Base-by-base conservation (phyloP, 2,797 vertebrate genomes). In the Ctenosaura bakeri region DNA sequence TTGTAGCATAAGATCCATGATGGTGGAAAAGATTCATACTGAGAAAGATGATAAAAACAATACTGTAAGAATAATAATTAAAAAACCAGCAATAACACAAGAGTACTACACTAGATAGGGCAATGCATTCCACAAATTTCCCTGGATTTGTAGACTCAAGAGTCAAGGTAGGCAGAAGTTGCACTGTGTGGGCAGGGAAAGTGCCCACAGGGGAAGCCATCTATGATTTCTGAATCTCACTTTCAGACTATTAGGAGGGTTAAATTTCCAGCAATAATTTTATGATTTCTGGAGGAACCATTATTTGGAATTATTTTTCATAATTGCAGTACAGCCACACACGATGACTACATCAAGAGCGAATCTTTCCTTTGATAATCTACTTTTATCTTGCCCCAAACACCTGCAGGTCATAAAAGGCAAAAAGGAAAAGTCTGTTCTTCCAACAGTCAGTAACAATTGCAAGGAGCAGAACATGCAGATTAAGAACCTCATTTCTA, bases 321-420 rank as follows among this genome's bases (percentile, higher is more conserved):
- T 97, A 97, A 97, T 97, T 97, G 29, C 90, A 88, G 46, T 46
- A 96, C 95, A 94, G 95, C 97, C 97, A 97, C 97, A 97, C 97
- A 97, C 97, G 92, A 94, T 74, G 97, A 96, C 93, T 95, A 97
- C 97, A 97, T 97, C 97, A 97, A 97, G 97, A 96, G 96, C 79
- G 94, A 97, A 96, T 89, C 93, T 96, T 96, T 92, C 94, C 97
- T 97, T 97, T 97, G 97, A 97, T 97, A 97, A 96, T 95, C 95
- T 96, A 95, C 97, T 98, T 97, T 97, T 95, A 97, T 97, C 97
- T 97, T 94, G 92, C 92, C 95, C 95, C 96, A 96, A 97, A 97
- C 96, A 97, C 97, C 97, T 97, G 97, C 95, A 96, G 96, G 96
- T 95, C 93, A 94, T 97, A 97, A 97, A 96, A 95, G 95, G 94